phyloP scores from a whole-genome alignment of 2,888 invertebrate species.

The Orgyia antiqua region DNA sequence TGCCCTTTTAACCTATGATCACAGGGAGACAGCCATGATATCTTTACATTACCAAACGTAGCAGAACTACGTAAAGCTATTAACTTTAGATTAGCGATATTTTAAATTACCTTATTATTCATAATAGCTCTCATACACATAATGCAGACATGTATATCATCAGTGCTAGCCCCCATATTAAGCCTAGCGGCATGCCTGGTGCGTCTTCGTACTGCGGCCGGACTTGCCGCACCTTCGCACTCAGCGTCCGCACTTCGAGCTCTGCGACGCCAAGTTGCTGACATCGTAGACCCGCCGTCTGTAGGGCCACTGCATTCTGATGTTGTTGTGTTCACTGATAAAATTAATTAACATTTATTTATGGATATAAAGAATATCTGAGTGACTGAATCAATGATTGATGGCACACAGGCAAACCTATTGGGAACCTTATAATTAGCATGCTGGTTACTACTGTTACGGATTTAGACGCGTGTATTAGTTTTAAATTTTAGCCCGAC shows the following conservation, averaged over 20 bases:
- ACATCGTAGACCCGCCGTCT: constrained; percentile 49
- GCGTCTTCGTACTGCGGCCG: constrained; percentile 76
- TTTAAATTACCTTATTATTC: constrained; percentile 99
- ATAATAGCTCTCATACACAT: constrained; percentile 99
- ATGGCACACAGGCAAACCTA: not conserved
- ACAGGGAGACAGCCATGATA: no score
- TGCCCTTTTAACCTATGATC: no score
- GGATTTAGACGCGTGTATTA: no score
- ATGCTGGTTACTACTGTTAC: no score
- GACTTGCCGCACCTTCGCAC: constrained; percentile 49
- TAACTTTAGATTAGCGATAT: no score
- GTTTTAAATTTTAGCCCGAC: no score
- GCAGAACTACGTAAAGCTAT: no score
- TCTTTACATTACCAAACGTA: no score
- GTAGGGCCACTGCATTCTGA: constrained; percentile 65
- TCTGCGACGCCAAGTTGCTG: constrained; percentile 56
- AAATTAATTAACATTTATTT: no score
- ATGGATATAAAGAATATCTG: no score
- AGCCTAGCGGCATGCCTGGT: constrained; percentile 91
- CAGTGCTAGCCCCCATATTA: constrained; percentile 97
- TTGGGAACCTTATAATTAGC: no score
- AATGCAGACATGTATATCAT: constrained; percentile 99
- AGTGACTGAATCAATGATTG: not conserved
- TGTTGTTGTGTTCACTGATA: constrained; percentile 57
- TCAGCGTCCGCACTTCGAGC: constrained; percentile 54